Evolutionary conservation across 2,797 vertebrate genomes (phyloP).

Genomic region (Enteromius unitaeniatus): DNA sequence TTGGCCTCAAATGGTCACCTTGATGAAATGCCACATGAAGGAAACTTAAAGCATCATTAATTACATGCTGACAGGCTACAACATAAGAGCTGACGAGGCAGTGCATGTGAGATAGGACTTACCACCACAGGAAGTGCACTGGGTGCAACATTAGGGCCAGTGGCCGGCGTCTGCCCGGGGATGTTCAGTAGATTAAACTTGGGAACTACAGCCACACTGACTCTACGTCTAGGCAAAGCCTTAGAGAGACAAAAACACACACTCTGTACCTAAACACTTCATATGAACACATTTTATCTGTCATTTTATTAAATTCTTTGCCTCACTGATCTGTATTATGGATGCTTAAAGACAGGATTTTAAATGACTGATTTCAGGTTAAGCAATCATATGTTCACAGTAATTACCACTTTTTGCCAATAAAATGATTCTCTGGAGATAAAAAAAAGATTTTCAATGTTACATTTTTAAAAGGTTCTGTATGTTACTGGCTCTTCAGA

Average conservation of each 20-base stretch:
- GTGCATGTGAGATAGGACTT: constrained; percentile 18
- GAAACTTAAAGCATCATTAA: constrained; percentile 15
- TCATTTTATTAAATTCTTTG: background rate
- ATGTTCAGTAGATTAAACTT: constrained; percentile 96
- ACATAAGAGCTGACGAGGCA: background rate
- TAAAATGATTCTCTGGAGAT: background rate
- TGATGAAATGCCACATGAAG: background rate
- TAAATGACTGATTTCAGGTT: background rate
- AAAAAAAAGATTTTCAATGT: background rate
- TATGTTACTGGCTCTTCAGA: background rate
- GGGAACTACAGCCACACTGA: constrained; percentile 97
- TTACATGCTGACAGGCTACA: constrained; percentile 6
- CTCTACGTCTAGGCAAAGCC: constrained; percentile 94
- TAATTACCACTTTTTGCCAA: background rate
- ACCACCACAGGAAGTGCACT: constrained; percentile 60
- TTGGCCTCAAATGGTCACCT: constrained; percentile 1
- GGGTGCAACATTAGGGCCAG: constrained; percentile 62
- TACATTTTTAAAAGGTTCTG: background rate
- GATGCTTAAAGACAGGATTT: background rate
- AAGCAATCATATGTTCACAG: background rate
- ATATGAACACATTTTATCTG: background rate
- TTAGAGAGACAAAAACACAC: constrained; percentile 60
- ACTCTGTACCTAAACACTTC: background rate
- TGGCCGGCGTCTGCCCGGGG: constrained; percentile 84
- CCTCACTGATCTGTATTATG: background rate